These are phyloP conservation scores for Carapus acus DNA, from an alignment of 2,797 vertebrate species.

Conservation along the genomic window DNA sequence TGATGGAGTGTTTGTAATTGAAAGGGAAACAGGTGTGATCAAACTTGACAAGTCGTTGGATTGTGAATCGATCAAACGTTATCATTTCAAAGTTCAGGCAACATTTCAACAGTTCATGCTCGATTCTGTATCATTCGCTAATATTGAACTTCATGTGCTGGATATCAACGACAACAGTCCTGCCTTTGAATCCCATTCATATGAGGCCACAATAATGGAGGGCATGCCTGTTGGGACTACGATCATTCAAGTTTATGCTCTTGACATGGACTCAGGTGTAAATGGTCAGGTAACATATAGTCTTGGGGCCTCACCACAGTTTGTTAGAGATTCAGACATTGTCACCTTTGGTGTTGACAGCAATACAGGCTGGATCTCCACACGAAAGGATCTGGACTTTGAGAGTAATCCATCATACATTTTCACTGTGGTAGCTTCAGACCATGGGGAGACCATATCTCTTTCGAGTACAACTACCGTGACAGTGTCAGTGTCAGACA, in stretches of 20 bases:
- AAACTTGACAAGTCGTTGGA: conserved; percentile 91
- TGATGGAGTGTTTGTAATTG: conserved; percentile 83
- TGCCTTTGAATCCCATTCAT: conserved; percentile 81
- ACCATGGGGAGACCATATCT: conserved; percentile 85
- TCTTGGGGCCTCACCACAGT: conserved; percentile 68
- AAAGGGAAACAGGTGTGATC: conserved; percentile 84
- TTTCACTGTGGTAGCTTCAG: conserved; percentile 88
- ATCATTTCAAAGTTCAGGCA: conserved; percentile 86
- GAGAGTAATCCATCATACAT: conserved; percentile 82
- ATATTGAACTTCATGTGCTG: conserved; percentile 86
- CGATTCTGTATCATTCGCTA: conserved; percentile 80
- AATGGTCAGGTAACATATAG: conserved; percentile 93
- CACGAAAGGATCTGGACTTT: conserved; percentile 86
- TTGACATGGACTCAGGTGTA: conserved; percentile 84
- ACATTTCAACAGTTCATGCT: conserved; percentile 79
- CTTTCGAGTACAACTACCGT: conserved; percentile 84
- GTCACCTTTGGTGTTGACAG: conserved; percentile 85
- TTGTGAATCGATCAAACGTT: conserved; percentile 76
- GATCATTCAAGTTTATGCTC: conserved; percentile 84
- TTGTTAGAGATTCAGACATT: conserved; percentile 66
- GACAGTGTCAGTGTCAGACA: conserved; percentile 84
- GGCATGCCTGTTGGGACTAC: conserved; percentile 86
- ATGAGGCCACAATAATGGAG: conserved; percentile 87
- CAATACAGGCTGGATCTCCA: conserved; percentile 94
- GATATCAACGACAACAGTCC: conserved; percentile 97